Percentiles rank a stretch among this genome's conserved stretches.
These are phyloP conservation scores for Coregonus clupeaformis DNA, from an alignment of 2,113 vertebrate species.

Conservation along the genomic window DNA sequence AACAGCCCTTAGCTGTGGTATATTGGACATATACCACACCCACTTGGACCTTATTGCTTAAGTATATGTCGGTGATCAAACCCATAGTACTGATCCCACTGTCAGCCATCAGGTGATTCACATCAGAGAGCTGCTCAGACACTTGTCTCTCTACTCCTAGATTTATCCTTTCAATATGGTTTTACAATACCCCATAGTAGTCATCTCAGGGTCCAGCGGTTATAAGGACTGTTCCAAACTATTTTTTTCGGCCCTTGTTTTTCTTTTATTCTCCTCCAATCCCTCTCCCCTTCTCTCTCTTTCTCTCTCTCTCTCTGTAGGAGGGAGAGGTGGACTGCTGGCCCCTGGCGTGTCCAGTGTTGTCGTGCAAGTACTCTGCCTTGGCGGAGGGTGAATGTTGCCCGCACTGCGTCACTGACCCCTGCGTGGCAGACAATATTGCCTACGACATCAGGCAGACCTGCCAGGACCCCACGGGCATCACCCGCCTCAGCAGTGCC, in stretches of 20 bases:
- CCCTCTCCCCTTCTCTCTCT: not conserved
- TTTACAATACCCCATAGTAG: no score
- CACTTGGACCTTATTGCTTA: no score
- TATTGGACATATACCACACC: no score
- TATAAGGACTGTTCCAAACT: not conserved
- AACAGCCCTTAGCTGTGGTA: no score
- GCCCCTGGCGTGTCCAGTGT: conserved; percentile 82
- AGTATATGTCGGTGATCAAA: no score
- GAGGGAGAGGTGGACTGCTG: conserved; percentile 92
- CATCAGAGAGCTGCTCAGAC: not conserved
- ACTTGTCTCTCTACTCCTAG: not conserved
- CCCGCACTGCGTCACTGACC: conserved; percentile 87
- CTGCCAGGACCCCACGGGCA: conserved; percentile 82
- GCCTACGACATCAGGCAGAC: conserved; percentile 86
- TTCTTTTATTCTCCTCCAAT: not conserved
- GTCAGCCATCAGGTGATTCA: conserved; percentile 4
- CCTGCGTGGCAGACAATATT: conserved; percentile 87
- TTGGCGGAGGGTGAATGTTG: conserved; percentile 89
- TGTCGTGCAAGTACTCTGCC: conserved; percentile 85
- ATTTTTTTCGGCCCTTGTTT: not conserved
- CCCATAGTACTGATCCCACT: no score
- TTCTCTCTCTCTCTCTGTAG: conserved; percentile 33
- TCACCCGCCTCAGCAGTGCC: conserved; percentile 82
- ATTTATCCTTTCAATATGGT: not conserved
- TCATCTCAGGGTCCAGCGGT: not conserved